These are phyloP conservation scores for Illadopsis cleaveri DNA, from an alignment of 2,113 vertebrate species.

Conservation along the genomic window DNA sequence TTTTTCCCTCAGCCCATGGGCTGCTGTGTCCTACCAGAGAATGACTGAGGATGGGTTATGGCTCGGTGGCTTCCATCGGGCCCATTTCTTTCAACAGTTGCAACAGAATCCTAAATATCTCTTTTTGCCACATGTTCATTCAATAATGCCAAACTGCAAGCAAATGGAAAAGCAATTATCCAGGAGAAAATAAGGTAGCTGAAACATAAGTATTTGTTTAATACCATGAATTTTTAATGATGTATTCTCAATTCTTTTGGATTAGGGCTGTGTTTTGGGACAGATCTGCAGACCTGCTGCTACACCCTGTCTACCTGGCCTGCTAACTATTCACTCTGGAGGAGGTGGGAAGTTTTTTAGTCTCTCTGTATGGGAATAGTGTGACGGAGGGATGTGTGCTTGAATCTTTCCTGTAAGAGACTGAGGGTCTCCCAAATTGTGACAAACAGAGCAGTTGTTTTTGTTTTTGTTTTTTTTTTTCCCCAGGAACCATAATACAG, in stretches of 20 bases:
- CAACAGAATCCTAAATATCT: background rate
- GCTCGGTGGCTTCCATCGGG: background rate
- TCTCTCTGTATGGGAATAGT: background rate
- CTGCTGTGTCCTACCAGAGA: background rate
- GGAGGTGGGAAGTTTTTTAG: background rate
- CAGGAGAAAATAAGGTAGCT: constrained; percentile 1
- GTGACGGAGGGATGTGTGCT: background rate
- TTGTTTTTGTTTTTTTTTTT: no score
- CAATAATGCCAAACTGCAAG: background rate
- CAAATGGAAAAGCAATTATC: background rate
- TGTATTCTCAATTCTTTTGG: background rate
- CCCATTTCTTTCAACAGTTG: background rate
- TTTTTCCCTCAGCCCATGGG: background rate
- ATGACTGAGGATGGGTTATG: rapidly evolving
- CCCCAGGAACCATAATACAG: background rate
- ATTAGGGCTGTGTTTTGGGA: background rate
- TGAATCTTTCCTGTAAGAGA: background rate
- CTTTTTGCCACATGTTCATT: background rate
- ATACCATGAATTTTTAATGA: constrained; percentile 15
- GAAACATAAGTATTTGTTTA: constrained; percentile 26
- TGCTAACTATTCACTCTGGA: background rate
- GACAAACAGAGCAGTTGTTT: background rate
- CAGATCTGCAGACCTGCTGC: background rate
- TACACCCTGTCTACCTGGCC: background rate
- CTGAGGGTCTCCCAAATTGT: background rate